Base-by-base conservation (phyloP, 1,140 invertebrate species). In the Lepidurus apus region DNA sequence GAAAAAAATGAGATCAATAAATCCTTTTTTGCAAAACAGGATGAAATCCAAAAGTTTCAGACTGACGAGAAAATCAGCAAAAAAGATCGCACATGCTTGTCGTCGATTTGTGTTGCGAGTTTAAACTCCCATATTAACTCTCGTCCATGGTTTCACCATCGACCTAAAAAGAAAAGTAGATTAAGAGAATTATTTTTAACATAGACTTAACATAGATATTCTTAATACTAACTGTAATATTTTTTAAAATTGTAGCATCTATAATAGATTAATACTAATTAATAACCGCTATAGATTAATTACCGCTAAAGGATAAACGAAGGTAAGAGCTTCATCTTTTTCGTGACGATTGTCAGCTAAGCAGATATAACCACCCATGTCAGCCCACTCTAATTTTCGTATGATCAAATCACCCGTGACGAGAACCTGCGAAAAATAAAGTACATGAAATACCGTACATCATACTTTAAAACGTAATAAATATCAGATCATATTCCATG, bases 361-460 rank as follows among this genome's bases (percentile, higher is more conserved):
- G 76, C 79, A 80, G 26, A 73, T 74, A 45, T 78, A 80, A 42
- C 77, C 77, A 1, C 79, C 79, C 79, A 80, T 80, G 42, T 80
- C 77, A 10, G 13, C 53, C 79, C 79, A 80, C 45, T 73, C 77
- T 13, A 80, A 74, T n/a, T 80, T 74, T 24, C 65, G 53, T 11
- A 80, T 77, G 24, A 73, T 53, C 76, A 80, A 78, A 77, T 80
- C 79, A 11, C 79, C 79, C 9, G 21, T 77, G 11, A 53, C 34
- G 9, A 80, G 53, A 7, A 79, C n/a, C 78, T 79, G 26, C 9
- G 17, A 10, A 44, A 6, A 44, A 21, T 10, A 75, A 4, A 43
- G n/a, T 43, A 24, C 17, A n/a, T 73, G 3, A n/a, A 73, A 73
- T 5, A 73, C 65, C 17, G n/a, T n/a, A 26, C 26, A 1, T 1